phyloP scores from a whole-genome alignment of 2,888 invertebrate species.

The Thymelicus acteon region DNA sequence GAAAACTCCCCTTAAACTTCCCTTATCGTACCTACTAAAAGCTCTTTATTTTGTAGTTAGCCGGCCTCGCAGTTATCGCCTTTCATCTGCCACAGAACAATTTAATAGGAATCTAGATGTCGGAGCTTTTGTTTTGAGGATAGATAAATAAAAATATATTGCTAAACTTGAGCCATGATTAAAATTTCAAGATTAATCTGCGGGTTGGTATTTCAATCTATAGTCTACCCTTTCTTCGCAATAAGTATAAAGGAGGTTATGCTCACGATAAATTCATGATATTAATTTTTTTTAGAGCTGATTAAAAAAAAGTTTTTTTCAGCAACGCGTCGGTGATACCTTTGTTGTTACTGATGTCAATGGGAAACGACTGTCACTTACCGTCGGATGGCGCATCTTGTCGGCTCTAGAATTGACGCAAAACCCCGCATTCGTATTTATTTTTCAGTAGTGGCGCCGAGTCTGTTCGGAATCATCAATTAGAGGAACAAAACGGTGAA shows the following conservation, averaged over 20 bases:
- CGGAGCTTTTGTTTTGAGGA: conserved; percentile 11
- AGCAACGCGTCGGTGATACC: neutral
- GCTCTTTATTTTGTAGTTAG: conserved; percentile 84
- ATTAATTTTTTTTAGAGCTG: too few relatives aligned
- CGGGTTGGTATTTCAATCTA: conserved; percentile 1
- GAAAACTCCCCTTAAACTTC: conserved; percentile 81
- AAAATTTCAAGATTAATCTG: conserved; percentile 30
- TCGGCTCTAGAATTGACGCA: neutral
- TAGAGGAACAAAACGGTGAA: conserved; percentile 31
- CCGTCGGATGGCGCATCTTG: neutral
- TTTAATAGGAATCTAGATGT: conserved; percentile 24
- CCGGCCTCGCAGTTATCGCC: conserved; percentile 71
- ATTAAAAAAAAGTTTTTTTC: too few relatives aligned
- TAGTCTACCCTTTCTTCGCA: neutral
- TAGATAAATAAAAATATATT: conserved; percentile 31
- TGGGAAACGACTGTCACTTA: neutral
- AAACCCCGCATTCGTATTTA: too few relatives aligned
- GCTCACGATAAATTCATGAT: neutral
- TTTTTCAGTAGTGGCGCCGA: neutral
- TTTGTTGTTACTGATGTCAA: neutral
- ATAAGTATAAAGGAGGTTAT: neutral
- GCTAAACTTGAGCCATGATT: conserved; percentile 31
- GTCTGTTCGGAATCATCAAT: conserved; percentile 26
- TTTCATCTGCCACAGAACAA: conserved; percentile 61
- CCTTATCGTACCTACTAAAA: conserved; percentile 81